phyloP scores from a whole-genome alignment of 2,888 invertebrate genomes.

The Gymnoscelis rufifasciata region DNA sequence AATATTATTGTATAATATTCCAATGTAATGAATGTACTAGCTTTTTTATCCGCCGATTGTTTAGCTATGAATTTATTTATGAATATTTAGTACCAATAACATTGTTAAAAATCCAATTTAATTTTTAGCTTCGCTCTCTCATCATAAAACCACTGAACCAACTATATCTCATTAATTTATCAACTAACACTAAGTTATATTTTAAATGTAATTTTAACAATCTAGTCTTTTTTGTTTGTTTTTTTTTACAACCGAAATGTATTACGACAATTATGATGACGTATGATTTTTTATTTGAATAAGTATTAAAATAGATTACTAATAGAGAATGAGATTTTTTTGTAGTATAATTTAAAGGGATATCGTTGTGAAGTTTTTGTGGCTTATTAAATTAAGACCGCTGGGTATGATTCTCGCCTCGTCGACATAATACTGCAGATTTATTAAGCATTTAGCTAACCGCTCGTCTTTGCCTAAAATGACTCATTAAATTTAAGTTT shows the following conservation, averaged over 20 bases:
- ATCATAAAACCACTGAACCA: conserved; percentile 10
- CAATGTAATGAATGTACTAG: conserved; percentile 9
- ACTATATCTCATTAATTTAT: conserved; percentile 35
- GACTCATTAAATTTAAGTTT: too few relatives aligned
- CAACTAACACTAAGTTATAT: conserved; percentile 40
- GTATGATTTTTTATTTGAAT: conserved; percentile 31
- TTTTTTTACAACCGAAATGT: conserved; percentile 59
- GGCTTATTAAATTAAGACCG: conserved; percentile 9
- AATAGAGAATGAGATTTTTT: conserved; percentile 30
- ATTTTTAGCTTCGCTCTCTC: conserved; percentile 7
- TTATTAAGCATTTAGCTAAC: too few relatives aligned
- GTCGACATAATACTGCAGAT: too few relatives aligned
- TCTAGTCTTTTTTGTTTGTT: conserved; percentile 73
- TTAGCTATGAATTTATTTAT: conserved; percentile 9
- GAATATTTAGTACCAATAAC: background rate
- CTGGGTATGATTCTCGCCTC: too few relatives aligned
- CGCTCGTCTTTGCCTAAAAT: too few relatives aligned
- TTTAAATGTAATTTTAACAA: conserved; percentile 56
- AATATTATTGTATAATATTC: too few relatives aligned
- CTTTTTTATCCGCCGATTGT: conserved; percentile 20
- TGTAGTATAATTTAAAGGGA: conserved; percentile 21
- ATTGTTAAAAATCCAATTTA: background rate
- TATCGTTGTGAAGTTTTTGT: conserved; percentile 15
- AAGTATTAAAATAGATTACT: conserved; percentile 27
- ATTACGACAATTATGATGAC: conserved; percentile 47